Evolutionary conservation across 1,140 invertebrate species (phyloP).

Genomic region (Lineus longissimus): DNA sequence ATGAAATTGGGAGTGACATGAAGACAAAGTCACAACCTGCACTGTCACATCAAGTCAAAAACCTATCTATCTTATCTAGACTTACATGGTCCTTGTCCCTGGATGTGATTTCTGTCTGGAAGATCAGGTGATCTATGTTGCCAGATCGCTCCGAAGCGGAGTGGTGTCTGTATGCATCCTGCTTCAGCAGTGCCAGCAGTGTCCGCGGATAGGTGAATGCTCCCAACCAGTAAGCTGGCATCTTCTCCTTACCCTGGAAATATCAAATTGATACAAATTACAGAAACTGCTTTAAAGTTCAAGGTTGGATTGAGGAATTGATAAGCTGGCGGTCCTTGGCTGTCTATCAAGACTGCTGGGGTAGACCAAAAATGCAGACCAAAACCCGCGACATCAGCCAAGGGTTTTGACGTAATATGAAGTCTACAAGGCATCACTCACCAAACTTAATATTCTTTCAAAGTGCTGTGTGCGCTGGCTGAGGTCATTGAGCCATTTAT

Average conservation of each 20-base stretch:
- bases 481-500: constrained; percentile 46
- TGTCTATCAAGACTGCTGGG: no score
- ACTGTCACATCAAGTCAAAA: no score
- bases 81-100: constrained; percentile 54
- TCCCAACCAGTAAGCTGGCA: constrained; percentile 51
- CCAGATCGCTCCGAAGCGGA: constrained; percentile 38
- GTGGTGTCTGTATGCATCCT: constrained; percentile 39
- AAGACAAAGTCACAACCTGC: no score
- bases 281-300: no score
- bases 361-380: no score
- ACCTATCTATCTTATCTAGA: constrained; percentile 12
- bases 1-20: no score
- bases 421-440: constrained; percentile 14
- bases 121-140: constrained; percentile 46
- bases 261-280: constrained; percentile 4
- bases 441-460: constrained; percentile 47
- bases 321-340: no score
- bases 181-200: constrained; percentile 47
- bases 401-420: neutral
- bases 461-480: constrained; percentile 46
- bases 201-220: constrained; percentile 48
- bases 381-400: no score
- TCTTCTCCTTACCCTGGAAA: constrained; percentile 48
- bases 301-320: no score
- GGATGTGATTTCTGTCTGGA: constrained; percentile 51